Evolutionary conservation across 2,888 invertebrate species (phyloP), one percentile per base, ranked within the genome.

Genomic region (Clitarchus hookeri): DNA sequence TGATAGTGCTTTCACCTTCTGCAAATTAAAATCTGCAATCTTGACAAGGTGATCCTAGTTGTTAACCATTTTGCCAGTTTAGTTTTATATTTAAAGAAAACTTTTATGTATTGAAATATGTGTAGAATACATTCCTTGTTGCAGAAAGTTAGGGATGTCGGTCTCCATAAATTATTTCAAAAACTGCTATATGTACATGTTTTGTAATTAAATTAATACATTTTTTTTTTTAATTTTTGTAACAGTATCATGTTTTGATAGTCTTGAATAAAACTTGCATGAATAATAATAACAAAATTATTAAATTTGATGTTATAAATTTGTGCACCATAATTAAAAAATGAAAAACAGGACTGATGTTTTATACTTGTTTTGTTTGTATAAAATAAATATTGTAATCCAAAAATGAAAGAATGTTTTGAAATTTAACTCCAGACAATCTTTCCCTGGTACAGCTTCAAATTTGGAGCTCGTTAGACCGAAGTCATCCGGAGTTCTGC

Each of bases 361-460:
- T 84, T 84, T 26, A 84, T 84, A 53, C 27, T 27, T 27, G 48
- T 25, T 84, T 84, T 53, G 16, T 84, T 84, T 84, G 23, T 26
- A 23, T 83, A 26, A 25, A 53, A 53, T n/a, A 84, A 25, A 53
- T 84, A 44, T 48, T 53, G 84, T 84, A 84, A 53, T 53, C 3
- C 12, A 84, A 84, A 84, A 48, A 84, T 16, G 8, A 53, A 26
- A 65, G 65, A 65, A 65, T 65, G 16, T n/a, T 65, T 65, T 65
- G 65, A 65, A n/a, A 65, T 65, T 65, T 65, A 65, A 65, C n/a
- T 27, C 27, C 44, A 83, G 48, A 65, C 54, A 84, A 77, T 86
- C 84, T 86, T 83, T 84, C 83, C 85, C 54, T 80, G 85, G 65
- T 83, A 83, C 83, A 86, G 86, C 86, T 86, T 86, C 86, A 86